A percentile compares a stretch with the other conserved stretches of the same genome.
These are phyloP conservation scores for Epirrhoe tristata DNA, from an alignment of 2,888 invertebrate species.

Conservation along the genomic window DNA sequence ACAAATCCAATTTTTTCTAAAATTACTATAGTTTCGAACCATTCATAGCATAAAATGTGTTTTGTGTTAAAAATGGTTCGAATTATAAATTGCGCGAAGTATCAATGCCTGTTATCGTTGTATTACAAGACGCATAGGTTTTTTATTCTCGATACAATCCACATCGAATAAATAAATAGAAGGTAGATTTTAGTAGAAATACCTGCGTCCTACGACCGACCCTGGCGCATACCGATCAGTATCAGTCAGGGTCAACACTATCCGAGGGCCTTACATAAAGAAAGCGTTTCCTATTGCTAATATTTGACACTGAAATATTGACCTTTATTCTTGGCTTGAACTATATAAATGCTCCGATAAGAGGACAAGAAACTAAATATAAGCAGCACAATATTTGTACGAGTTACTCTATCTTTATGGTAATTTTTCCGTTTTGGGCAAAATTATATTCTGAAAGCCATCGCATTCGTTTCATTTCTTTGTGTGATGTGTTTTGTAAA, in stretches of 20 bases:
- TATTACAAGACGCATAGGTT: too few relatives aligned
- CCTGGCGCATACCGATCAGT: conserved; percentile 13
- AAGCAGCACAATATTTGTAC: too few relatives aligned
- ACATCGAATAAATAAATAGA: too few relatives aligned
- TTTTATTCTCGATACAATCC: too few relatives aligned
- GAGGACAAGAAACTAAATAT: too few relatives aligned
- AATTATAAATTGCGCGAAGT: too few relatives aligned
- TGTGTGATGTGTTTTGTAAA: not conserved
- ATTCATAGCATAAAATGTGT: too few relatives aligned
- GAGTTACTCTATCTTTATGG: too few relatives aligned
- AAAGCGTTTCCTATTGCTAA: conserved; percentile 42
- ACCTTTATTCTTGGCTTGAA: conserved; percentile 9
- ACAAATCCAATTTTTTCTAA: too few relatives aligned
- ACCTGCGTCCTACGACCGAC: conserved; percentile 2
- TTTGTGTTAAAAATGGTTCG: too few relatives aligned
- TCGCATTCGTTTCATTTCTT: conserved; percentile 3
- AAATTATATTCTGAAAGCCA: conserved; percentile 5
- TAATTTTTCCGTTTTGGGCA: not conserved
- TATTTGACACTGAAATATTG: conserved; percentile 40
- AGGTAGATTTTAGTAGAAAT: not conserved
- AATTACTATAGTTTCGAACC: too few relatives aligned
- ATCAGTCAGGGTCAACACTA: conserved; percentile 36
- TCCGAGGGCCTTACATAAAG: conserved; percentile 35
- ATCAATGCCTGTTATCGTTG: too few relatives aligned
- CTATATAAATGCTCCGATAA: not conserved